Base-by-base conservation (phyloP, 2,797 vertebrate genomes). In the Coregonus suidteri region DNA sequence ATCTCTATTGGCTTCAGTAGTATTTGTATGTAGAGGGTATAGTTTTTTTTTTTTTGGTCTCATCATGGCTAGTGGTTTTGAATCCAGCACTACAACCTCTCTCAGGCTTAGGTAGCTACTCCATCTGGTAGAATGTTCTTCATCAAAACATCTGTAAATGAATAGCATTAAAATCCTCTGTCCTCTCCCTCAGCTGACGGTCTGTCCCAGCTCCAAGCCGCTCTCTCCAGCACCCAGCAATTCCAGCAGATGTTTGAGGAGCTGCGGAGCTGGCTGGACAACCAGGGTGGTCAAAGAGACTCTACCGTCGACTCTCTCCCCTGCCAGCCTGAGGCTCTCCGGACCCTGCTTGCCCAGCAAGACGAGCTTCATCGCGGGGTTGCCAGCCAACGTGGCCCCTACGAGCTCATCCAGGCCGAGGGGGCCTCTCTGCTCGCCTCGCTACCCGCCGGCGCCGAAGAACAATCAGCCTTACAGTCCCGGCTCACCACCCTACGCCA, bases 231-330 rank as follows among this genome's bases (percentile, higher is more conserved):
- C 88, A 99, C 98, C 53, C 97, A 99, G 92, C 98, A 99, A 91
- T 99, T 99, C 93, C 97, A 99, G 90, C 97, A 99, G 91, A 99
- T 97, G 96, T 99, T 98, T 76, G 95, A 97, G 85, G 98, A 99
- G 84, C 87, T 99, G 81, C 96, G 95, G 84, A 91, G 93, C 59
- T 99, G 98, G 98, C 93, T 99, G 6, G 95, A 98, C 84, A 88
- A 91, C 76, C 96, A 93, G 87, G 84, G 91, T 9, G 93, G 95
- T 73, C 93, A 93, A 87, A 77, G 83, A 64, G 87, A 88, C 1
- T 88, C 92, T 1, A 91, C 93, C 76, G 87, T 77, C 5, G 92
- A 89, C 34, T 91, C 95, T 0, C 88, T 99, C 74, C 98, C 98
- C 73, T 98, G 97, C 78, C 96, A 92, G 82, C 92, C 96, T 3